Evolutionary conservation across 2,797 vertebrate species (phyloP).

Genomic region (Crossoptilon crossoptilon): DNA sequence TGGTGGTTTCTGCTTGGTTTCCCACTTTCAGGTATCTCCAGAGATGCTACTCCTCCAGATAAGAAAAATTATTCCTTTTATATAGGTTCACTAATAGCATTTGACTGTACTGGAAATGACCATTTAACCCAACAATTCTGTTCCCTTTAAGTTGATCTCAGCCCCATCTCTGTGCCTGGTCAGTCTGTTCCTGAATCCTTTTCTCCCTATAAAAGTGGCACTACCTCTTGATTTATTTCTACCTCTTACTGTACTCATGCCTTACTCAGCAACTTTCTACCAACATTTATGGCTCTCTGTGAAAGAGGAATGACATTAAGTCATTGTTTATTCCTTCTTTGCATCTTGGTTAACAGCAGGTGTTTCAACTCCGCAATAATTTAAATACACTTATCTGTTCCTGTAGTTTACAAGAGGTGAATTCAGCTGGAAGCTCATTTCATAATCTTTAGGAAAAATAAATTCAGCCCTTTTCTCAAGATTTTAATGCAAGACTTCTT

Average conservation of each 20-base stretch:
- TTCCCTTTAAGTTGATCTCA: not conserved
- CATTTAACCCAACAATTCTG: not conserved
- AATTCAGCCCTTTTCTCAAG: not conserved
- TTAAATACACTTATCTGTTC: not conserved
- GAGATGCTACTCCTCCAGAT: not conserved
- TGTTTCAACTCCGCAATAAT: not conserved
- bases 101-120: not conserved
- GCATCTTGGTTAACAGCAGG: not conserved
- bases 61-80: not conserved
- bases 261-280: constrained; percentile 10
- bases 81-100: not conserved
- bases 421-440: not conserved
- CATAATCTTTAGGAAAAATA: not conserved
- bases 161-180: not conserved
- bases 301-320: constrained; percentile 18
- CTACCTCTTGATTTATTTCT: constrained; percentile 23
- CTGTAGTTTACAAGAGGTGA: constrained; percentile 3
- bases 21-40: not conserved
- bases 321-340: constrained; percentile 51
- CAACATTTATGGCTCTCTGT: not conserved
- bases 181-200: not conserved
- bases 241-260: not conserved
- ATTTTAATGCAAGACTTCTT: not conserved
- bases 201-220: not conserved
- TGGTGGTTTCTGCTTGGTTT: not conserved